Conservation (phyloP, 2,888 invertebrate genomes). For the Scaptomyza cyrtandrae region DNA sequence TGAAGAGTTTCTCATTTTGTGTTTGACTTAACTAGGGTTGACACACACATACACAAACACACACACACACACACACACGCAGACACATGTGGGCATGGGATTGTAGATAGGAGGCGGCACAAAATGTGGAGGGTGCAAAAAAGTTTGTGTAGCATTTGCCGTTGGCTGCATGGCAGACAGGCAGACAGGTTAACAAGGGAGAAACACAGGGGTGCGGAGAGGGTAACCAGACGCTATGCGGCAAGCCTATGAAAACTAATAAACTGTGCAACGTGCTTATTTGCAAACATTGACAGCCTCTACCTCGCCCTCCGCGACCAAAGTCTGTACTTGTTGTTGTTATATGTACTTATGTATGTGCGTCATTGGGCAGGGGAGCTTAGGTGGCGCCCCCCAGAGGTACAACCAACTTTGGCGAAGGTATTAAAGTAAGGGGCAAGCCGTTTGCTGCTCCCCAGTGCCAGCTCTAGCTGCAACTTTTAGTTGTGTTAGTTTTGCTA, state of each 20-base stretch:
- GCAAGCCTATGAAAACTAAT: conserved; percentile 73
- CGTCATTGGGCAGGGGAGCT: conserved; percentile 5
- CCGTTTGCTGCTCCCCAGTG: conserved; percentile 18
- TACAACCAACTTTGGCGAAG: conserved; percentile 46
- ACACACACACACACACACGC: conserved; percentile 28
- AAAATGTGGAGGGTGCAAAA: conserved; percentile 36
- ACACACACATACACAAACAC: conserved; percentile 24
- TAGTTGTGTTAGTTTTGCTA: conserved; percentile 1
- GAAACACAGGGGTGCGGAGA: neutral
- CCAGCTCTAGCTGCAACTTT: conserved; percentile 28
- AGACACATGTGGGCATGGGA: conserved; percentile 1
- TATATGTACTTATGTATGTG: conserved; percentile 3
- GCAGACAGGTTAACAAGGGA: conserved; percentile 8
- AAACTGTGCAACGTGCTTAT: conserved; percentile 77
- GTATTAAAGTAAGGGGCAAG: conserved; percentile 41
- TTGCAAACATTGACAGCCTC: conserved; percentile 65
- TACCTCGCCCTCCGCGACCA: neutral
- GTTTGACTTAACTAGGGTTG: conserved; percentile 62
- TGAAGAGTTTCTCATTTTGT: conserved; percentile 54
- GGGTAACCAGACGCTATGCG: neutral
- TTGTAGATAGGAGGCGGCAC: neutral
- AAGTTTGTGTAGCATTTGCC: conserved; percentile 60
- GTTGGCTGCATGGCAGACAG: conserved; percentile 20
- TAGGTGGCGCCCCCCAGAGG: conserved; percentile 12
- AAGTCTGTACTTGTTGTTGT: neutral